Conservation (phyloP, 2,888 invertebrate species). For the Leucophenga montana region DNA sequence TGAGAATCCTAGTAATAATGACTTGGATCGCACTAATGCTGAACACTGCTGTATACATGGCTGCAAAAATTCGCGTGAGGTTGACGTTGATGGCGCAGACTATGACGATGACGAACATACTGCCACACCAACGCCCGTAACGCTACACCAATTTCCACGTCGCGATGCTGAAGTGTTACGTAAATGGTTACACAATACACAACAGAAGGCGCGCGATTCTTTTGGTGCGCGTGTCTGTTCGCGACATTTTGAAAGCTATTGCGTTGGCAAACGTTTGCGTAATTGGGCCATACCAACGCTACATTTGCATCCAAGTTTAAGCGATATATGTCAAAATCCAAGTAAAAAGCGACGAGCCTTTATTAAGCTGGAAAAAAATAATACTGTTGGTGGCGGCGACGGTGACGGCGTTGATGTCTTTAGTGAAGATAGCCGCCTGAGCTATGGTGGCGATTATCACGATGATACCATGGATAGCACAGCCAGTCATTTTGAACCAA, state of each 20-base stretch:
- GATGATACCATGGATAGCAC: background rate
- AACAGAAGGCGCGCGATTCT: conserved; percentile 24
- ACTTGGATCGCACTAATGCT: conserved; percentile 11
- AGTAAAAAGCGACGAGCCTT: conserved; percentile 1
- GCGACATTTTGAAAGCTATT: conserved; percentile 46
- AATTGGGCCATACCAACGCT: conserved; percentile 52
- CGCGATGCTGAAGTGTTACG: conserved; percentile 24
- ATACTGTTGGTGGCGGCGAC: background rate
- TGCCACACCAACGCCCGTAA: background rate
- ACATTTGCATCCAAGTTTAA: conserved; percentile 36
- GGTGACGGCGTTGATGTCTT: background rate
- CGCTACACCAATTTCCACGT: conserved; percentile 21
- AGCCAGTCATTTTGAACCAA: conserved; percentile 35
- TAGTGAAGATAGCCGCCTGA: conserved; percentile 13
- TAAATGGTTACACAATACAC: conserved; percentile 50
- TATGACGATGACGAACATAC: conserved; percentile 15
- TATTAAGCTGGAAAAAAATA: background rate
- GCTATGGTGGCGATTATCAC: background rate
- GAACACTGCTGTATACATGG: conserved; percentile 35
- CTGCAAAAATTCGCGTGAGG: conserved; percentile 27
- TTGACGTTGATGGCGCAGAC: conserved; percentile 2
- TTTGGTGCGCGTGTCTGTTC: conserved; percentile 42
- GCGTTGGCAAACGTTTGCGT: conserved; percentile 45
- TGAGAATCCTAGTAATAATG: conserved; percentile 41
- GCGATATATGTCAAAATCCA: conserved; percentile 37